These are phyloP conservation scores for Poliocrania exsul DNA, from an alignment of 2,797 vertebrate species.

Conservation along the genomic window DNA sequence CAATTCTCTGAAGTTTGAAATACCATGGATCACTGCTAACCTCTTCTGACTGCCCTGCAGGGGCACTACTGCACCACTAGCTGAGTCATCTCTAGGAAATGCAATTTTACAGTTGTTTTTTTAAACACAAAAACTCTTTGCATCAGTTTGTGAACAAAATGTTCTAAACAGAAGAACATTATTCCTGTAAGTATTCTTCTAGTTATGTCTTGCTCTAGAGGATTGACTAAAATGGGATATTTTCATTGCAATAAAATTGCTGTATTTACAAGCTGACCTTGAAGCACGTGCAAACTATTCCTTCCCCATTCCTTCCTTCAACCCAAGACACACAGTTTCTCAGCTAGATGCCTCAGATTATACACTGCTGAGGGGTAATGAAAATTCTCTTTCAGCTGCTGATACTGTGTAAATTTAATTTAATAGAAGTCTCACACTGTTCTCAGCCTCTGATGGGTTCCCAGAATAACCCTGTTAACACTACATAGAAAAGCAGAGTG, in stretches of 20 bases:
- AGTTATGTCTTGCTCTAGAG: not conserved
- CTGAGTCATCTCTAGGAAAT: constrained; percentile 11
- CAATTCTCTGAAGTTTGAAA: not conserved
- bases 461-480: not conserved
- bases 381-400: constrained; percentile 14
- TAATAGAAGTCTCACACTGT: not conserved
- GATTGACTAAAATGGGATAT: not conserved
- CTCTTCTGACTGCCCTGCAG: not conserved
- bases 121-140: not conserved
- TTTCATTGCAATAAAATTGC: constrained; percentile 8
- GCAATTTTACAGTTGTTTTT: not conserved
- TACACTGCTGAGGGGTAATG: not conserved
- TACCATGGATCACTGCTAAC: not conserved
- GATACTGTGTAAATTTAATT: not conserved
- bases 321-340: not conserved
- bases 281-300: not conserved
- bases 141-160: not conserved
- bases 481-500: fast-evolving
- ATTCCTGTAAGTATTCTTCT: not conserved
- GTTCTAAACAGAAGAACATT: not conserved
- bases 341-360: not conserved
- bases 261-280: not conserved
- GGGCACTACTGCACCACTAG: not conserved
- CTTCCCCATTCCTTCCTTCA: too few relatives aligned
- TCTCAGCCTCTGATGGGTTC: not conserved